Conservation (phyloP, 2,888 invertebrate species). For the Trissolcus brochymenae region DNA sequence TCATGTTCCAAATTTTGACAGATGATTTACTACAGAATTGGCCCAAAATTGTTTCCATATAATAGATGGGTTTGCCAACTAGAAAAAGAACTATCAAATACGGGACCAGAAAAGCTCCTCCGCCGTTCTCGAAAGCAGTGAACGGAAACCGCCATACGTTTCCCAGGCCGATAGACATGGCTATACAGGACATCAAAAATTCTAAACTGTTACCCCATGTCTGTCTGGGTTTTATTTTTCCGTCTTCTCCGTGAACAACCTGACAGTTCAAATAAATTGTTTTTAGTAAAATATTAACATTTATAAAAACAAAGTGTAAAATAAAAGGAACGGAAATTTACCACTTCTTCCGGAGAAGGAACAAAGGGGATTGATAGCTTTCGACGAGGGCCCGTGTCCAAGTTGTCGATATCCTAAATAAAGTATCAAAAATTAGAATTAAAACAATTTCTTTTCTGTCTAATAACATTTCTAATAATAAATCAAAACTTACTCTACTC, state of each 20-base stretch:
- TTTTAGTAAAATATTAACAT: no score
- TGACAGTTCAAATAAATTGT: not conserved
- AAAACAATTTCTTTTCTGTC: not conserved
- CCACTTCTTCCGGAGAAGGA: conserved; percentile 43
- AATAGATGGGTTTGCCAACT: conserved; percentile 89
- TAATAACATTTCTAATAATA: no score
- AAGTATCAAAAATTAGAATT: not conserved
- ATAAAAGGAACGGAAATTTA: not conserved
- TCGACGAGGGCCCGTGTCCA: conserved; percentile 13
- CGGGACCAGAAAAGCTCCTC: conserved; percentile 83
- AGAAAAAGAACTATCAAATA: conserved; percentile 82
- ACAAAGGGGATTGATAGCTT: conserved; percentile 44
- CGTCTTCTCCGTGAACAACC: conserved; percentile 42
- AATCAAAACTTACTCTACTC: no score
- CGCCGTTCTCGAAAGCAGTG: conserved; percentile 83
- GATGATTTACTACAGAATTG: conserved; percentile 90
- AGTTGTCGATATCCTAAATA: conserved; percentile 23
- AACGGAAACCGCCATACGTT: conserved; percentile 84
- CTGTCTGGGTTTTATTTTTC: conserved; percentile 55
- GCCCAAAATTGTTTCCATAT: conserved; percentile 89
- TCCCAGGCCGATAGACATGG: conserved; percentile 83
- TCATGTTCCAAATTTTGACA: conserved; percentile 84
- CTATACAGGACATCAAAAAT: conserved; percentile 82
- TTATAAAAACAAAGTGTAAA: no score
- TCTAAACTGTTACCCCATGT: conserved; percentile 81